phyloP scores from a whole-genome alignment of 2,113 vertebrate genomes.

The Picathartes gymnocephalus region DNA sequence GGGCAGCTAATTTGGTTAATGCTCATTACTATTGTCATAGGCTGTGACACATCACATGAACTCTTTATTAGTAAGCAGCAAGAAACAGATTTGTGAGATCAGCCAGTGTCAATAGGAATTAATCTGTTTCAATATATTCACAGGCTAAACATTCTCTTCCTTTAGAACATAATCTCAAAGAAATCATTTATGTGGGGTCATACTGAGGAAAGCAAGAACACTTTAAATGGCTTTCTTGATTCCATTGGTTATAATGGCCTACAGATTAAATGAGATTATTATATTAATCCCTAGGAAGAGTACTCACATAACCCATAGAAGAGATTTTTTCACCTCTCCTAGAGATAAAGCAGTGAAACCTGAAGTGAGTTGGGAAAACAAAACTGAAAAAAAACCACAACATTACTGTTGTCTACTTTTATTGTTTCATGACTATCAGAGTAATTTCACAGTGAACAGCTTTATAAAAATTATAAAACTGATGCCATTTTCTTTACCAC shows the following conservation, averaged over 20 bases:
- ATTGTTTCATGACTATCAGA: background rate
- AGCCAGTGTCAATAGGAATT: background rate
- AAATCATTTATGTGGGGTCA: background rate
- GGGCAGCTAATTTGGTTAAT: slow-evolving; percentile 14
- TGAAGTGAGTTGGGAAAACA: background rate
- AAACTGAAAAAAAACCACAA: background rate
- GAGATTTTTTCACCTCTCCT: background rate
- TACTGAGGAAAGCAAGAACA: background rate
- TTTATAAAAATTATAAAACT: background rate
- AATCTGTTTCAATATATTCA: slow-evolving; percentile 20
- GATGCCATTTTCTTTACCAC: background rate
- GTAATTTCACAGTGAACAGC: background rate
- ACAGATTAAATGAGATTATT: background rate
- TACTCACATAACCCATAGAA: background rate
- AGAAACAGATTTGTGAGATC: background rate
- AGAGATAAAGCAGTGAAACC: background rate
- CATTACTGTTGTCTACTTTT: background rate
- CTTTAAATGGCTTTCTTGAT: background rate
- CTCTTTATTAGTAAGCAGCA: slow-evolving; percentile 29
- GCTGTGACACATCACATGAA: slow-evolving; percentile 17
- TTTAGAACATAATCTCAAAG: background rate
- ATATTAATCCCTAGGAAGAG: background rate
- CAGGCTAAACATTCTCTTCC: background rate
- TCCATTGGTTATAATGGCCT: background rate
- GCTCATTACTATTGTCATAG: slow-evolving; percentile 5